These are phyloP conservation scores for Smithornis capensis DNA, from an alignment of 2,113 vertebrate species.

Conservation along the genomic window DNA sequence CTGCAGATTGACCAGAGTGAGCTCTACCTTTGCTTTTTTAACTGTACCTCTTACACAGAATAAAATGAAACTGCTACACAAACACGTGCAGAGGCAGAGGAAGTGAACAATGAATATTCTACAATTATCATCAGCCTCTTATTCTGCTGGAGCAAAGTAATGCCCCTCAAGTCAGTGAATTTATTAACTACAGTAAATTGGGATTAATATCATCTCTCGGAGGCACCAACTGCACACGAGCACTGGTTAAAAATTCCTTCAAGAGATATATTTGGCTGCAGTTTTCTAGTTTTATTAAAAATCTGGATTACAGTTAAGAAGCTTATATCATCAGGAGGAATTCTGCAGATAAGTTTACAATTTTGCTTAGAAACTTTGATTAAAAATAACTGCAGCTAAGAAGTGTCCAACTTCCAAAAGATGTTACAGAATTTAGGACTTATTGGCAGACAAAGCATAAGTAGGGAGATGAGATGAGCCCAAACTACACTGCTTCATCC, in stretches of 20 bases:
- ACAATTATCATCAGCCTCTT: neutral
- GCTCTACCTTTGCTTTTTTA: neutral
- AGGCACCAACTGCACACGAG: neutral
- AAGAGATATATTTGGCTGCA: neutral
- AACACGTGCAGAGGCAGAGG: neutral
- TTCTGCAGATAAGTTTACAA: neutral
- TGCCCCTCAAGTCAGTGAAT: neutral
- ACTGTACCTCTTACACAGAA: neutral
- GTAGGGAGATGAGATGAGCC: neutral
- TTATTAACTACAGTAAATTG: neutral
- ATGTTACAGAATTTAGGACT: neutral
- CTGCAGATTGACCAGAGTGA: neutral
- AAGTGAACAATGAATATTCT: neutral
- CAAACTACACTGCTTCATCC: neutral
- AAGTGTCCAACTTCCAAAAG: neutral
- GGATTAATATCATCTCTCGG: neutral
- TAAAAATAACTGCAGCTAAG: neutral
- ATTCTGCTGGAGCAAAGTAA: neutral
- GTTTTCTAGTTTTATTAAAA: neutral
- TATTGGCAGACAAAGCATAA: neutral
- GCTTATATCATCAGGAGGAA: neutral
- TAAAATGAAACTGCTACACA: neutral
- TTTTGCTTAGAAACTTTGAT: neutral
- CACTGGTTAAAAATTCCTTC: neutral
- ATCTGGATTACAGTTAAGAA: slow-evolving; percentile 24